Base-by-base conservation (phyloP, 1,140 invertebrate genomes). In the Carposina sasakii region DNA sequence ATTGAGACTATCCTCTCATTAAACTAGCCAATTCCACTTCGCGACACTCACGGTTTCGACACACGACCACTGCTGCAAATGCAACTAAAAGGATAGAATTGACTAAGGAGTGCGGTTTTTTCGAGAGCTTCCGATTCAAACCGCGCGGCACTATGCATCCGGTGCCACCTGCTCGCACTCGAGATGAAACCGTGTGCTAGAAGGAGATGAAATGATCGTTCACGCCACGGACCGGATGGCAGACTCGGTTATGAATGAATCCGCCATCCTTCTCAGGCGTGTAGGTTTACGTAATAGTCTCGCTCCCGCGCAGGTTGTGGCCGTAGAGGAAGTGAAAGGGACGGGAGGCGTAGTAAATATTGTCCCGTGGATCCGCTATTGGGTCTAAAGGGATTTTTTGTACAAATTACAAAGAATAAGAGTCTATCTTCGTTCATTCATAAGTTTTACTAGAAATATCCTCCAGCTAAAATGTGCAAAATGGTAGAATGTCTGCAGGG, bases 201-300 rank as follows among this genome's bases (percentile, higher is more conserved):
- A 84, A 81, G 65, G 81, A 84, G 81, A 84, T 79, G 65, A 75
- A 81, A 64, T 71, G 73, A 73, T 71, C 68, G 67, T 68, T 67
- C 67, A 68, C 64, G 70, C 64, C 71, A 57, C 57, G 72, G 74
- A 81, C 77, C 77, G 77, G 77, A 81, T 81, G 81, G 77, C 71
- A 69, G 72, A 75, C 75, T 76, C 74, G 72, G 76, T 84, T 81
- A 84, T 84, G 81, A 84, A 84, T 84, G 81, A 81, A 81, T 81
- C 62, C 57, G 56, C 66, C 43, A 60, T 84, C 81, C 61, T 57
- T 67, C 49, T 84, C 69, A 34, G 10, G 44, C 71, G 24, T 42
- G 28, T n/a, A 36, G 55, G 52, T 58, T 61, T 44, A 53, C 54
- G 65, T 67, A 54, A 48, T 45, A 48, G 55, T 76, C 76, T 74